Conservation (phyloP, 2,888 invertebrate genomes). For the Helleia helle region DNA sequence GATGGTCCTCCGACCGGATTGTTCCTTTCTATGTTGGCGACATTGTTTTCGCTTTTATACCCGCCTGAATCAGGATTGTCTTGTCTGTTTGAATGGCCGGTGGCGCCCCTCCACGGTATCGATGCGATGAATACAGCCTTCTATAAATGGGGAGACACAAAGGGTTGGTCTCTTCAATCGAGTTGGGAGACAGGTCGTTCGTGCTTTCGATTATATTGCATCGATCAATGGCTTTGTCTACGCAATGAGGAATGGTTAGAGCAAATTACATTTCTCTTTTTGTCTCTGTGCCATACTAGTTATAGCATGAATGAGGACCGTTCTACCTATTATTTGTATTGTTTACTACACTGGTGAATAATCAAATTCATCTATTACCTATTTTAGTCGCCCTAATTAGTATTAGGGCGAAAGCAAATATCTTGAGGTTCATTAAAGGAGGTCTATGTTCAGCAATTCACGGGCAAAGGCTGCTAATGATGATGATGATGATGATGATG, state of each 20-base stretch:
- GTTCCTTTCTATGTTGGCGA: constrained; percentile 73
- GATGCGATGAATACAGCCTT: constrained; percentile 54
- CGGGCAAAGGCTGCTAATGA: no score
- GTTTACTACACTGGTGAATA: constrained; percentile 1
- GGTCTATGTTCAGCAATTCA: no score
- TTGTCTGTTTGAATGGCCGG: constrained; percentile 70
- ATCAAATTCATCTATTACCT: constrained; percentile 4
- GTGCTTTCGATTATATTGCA: constrained; percentile 69
- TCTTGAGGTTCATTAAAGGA: no score
- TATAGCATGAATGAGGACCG: constrained; percentile 14
- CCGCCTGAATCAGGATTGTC: constrained; percentile 72
- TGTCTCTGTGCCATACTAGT: constrained; percentile 28
- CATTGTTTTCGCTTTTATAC: constrained; percentile 74
- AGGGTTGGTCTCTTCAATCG: constrained; percentile 73
- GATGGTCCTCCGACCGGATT: constrained; percentile 67
- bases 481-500: no score
- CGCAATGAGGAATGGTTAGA: constrained; percentile 66
- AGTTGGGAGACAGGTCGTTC: constrained; percentile 67
- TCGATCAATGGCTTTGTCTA: constrained; percentile 64
- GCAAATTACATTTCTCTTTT: constrained; percentile 70
- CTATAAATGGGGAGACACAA: constrained; percentile 69
- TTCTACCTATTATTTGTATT: constrained; percentile 6
- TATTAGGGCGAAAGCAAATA: no score
- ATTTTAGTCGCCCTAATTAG: no score
- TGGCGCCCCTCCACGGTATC: constrained; percentile 70